These are phyloP conservation scores for Axinella damicornis DNA, from an alignment of 37 sponge, comb jelly and placozoan species.

Conservation along the genomic window DNA sequence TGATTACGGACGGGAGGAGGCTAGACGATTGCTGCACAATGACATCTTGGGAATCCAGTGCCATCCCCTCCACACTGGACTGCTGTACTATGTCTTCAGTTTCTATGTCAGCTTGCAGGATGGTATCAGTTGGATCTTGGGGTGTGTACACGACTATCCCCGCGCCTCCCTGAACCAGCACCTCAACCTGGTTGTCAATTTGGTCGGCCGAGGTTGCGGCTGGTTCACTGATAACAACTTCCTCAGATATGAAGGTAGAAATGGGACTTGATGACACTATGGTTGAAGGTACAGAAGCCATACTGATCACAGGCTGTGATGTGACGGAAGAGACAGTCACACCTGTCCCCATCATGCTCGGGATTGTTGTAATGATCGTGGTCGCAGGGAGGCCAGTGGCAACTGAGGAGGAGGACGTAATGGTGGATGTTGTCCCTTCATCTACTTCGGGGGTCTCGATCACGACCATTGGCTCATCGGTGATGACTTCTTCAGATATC, in stretches of 20 bases:
- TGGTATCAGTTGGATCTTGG: neutral
- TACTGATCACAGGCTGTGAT: neutral
- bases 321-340: neutral
- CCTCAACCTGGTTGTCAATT: constrained; percentile 28
- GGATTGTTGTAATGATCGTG: neutral
- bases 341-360: neutral
- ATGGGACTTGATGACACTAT: neutral
- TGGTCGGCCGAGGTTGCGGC: neutral
- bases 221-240: constrained; percentile 58
- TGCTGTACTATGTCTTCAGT: no score
- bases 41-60: neutral
- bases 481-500: constrained; percentile 74
- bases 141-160: neutral
- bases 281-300: neutral
- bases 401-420: neutral
- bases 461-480: constrained; percentile 75
- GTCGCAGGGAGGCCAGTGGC: neutral
- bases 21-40: neutral
- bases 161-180: constrained; percentile 28
- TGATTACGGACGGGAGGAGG: neutral
- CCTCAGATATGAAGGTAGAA: constrained; percentile 29
- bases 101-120: neutral
- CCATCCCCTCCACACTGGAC: no score
- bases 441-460: constrained; percentile 36
- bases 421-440: neutral